Conservation (phyloP, 2,797 vertebrate genomes). For the Acipenser ruthenus region DNA sequence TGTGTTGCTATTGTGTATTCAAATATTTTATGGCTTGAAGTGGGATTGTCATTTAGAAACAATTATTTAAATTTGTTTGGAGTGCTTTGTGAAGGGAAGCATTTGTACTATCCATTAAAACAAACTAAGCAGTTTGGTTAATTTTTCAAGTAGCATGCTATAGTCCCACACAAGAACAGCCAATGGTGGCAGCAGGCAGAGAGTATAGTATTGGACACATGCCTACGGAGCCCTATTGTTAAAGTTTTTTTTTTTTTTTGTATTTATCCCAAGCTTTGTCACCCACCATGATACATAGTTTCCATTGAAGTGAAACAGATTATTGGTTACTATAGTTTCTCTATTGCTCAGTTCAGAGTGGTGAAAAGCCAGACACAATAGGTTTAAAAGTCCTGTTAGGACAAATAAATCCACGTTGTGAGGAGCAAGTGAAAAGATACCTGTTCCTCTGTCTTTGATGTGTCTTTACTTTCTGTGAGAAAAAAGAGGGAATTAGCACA, state of each 20-base stretch:
- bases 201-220: constrained; percentile 43
- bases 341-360: constrained; percentile 50
- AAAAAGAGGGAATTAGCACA: constrained; percentile 30
- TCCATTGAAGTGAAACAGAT: constrained; percentile 68
- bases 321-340: constrained; percentile 77
- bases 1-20: constrained; percentile 14
- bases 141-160: constrained; percentile 30
- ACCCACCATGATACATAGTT: constrained; percentile 69
- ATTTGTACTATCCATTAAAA: constrained; percentile 30
- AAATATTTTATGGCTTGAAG: constrained; percentile 19
- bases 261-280: constrained; percentile 64
- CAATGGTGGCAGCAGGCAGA: constrained; percentile 27
- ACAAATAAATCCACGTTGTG: constrained; percentile 39
- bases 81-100: constrained; percentile 22
- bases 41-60: constrained; percentile 26
- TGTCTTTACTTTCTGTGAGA: constrained; percentile 34
- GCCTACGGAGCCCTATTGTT: constrained; percentile 44
- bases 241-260: constrained; percentile 41
- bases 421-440: constrained; percentile 45
- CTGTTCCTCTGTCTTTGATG: constrained; percentile 47
- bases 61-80: constrained; percentile 29
- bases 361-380: constrained; percentile 50
- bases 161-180: constrained; percentile 30
- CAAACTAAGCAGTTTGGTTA: constrained; percentile 17
- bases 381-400: constrained; percentile 43